phyloP scores from a whole-genome alignment of 1,140 invertebrate genomes.

The Cyphomyrmex costatus region DNA sequence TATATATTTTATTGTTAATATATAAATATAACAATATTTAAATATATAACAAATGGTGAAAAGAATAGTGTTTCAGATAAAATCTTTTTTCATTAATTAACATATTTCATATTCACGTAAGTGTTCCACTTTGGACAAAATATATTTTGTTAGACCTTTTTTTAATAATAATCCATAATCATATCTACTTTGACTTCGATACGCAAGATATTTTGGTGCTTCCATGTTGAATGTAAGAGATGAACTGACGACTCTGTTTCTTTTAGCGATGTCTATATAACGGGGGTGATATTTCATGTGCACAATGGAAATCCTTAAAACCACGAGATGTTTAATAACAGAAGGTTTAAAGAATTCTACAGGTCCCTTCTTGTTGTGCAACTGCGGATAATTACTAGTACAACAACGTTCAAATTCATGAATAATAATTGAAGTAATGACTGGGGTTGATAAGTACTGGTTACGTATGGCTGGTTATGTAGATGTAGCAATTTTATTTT shows the following conservation, averaged over 20 bases:
- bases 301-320: constrained; percentile 9
- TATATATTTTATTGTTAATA: too few species aligned
- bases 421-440: constrained; percentile 16
- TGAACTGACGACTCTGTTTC: neutral
- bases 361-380: neutral
- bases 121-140: neutral
- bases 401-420: neutral
- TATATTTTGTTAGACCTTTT: neutral
- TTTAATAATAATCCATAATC: neutral
- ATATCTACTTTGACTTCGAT: neutral
- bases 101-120: too few species aligned
- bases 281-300: neutral
- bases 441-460: neutral
- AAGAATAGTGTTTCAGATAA: too few species aligned
- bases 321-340: neutral
- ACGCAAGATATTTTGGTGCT: neutral
- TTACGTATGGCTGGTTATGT: neutral
- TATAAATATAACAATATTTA: too few species aligned
- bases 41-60: too few species aligned
- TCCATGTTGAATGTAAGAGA: neutral
- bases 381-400: neutral
- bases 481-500: neutral
- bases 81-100: too few species aligned
- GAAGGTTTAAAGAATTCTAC: neutral
- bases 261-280: neutral